A percentile compares a stretch with the other conserved stretches of the same genome.
Evolutionary conservation across 2,113 vertebrate species (phyloP).

Genomic region (Tychaedon coryphoeus): DNA sequence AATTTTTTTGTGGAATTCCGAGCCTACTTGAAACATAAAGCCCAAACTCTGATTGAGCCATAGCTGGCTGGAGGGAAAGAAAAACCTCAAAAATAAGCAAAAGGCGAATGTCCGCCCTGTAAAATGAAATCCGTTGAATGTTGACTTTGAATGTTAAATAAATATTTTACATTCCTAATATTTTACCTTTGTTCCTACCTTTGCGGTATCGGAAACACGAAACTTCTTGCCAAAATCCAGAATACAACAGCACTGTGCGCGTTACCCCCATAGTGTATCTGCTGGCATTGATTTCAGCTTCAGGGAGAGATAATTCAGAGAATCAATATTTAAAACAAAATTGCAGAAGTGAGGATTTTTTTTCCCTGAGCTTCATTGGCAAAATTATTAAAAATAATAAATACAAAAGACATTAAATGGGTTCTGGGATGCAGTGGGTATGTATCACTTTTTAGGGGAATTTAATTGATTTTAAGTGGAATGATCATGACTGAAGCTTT

Average conservation of each 20-base stretch:
- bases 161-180: slow-evolving; percentile 9
- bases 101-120: background rate
- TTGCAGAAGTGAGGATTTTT: background rate
- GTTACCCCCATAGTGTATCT: background rate
- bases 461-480: background rate
- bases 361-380: background rate
- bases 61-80: background rate
- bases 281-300: background rate
- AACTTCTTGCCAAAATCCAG: slow-evolving; percentile 5
- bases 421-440: background rate
- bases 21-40: background rate
- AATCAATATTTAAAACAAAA: slow-evolving; percentile 26
- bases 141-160: slow-evolving; percentile 12
- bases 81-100: slow-evolving; percentile 11
- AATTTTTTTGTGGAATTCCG: background rate
- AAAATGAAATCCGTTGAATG: background rate
- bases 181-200: slow-evolving; percentile 44
- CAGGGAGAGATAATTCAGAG: background rate
- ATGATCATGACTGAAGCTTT: background rate
- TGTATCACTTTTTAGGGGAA: background rate
- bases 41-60: background rate
- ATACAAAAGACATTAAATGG: background rate
- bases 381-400: slow-evolving; percentile 14
- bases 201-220: background rate
- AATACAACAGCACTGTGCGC: background rate